Conservation (phyloP, 1,140 invertebrate genomes). For the Ceratina calcarata region DNA sequence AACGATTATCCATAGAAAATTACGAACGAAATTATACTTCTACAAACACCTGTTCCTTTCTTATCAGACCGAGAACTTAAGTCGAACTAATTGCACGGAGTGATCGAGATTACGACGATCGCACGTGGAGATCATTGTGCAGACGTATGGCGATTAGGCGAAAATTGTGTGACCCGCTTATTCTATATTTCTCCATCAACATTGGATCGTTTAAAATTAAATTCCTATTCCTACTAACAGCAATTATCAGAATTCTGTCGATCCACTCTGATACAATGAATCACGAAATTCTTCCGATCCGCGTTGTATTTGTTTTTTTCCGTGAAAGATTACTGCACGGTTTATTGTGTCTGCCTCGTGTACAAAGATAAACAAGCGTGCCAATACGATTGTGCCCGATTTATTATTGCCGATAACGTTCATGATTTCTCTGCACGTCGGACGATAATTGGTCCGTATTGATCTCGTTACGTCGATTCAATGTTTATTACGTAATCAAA, state of each 20-base stretch:
- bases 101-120: constrained; percentile 29
- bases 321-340: no score
- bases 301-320: background rate
- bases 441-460: no score
- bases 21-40: background rate
- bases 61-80: constrained; percentile 2
- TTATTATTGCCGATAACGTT: background rate
- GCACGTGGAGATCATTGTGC: constrained; percentile 7
- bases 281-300: background rate
- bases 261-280: background rate
- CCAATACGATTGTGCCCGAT: background rate
- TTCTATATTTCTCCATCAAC: background rate
- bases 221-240: no score
- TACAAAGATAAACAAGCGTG: background rate
- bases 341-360: background rate
- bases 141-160: background rate
- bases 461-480: background rate
- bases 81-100: background rate
- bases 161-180: background rate
- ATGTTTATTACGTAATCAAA: constrained; percentile 12
- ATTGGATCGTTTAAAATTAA: background rate
- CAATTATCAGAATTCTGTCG: no score
- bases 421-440: no score
- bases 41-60: background rate
- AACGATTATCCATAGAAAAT: background rate